phyloP scores from a whole-genome alignment of 2,888 invertebrate species.

The Palloptera scutellata region DNA sequence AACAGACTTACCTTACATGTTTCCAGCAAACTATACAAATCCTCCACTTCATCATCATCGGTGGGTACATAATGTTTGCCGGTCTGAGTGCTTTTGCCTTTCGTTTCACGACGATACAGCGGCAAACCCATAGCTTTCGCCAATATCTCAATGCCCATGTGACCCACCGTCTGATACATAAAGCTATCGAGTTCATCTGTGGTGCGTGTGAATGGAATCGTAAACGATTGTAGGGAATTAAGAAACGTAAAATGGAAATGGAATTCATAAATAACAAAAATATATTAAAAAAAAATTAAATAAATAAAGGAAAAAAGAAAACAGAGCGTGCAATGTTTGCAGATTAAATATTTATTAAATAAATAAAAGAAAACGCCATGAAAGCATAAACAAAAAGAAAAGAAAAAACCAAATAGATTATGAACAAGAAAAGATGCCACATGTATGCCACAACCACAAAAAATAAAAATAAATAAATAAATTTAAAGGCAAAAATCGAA shows the following conservation, averaged over 20 bases:
- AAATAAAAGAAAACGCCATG: background rate
- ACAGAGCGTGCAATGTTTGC: background rate
- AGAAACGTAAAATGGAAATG: background rate
- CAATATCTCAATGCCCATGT: slow-evolving; percentile 90
- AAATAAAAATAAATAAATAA: background rate
- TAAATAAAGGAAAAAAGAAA: slow-evolving; percentile 11
- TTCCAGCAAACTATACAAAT: slow-evolving; percentile 83
- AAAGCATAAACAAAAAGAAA: background rate
- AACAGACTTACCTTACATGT: slow-evolving; percentile 57
- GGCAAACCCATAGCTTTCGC: slow-evolving; percentile 95
- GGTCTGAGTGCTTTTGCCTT: slow-evolving; percentile 82
- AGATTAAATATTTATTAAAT: background rate
- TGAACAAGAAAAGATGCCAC: no score
- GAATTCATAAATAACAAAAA: slow-evolving; percentile 4
- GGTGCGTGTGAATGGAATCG: slow-evolving; percentile 17
- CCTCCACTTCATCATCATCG: slow-evolving; percentile 95
- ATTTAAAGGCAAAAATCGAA: background rate
- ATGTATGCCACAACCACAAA: background rate
- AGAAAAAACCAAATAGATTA: no score
- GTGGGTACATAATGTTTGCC: slow-evolving; percentile 82
- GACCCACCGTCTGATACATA: slow-evolving; percentile 99
- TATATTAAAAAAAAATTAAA: background rate
- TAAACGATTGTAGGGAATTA: background rate
- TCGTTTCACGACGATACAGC: slow-evolving; percentile 83
- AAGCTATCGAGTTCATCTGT: slow-evolving; percentile 93